phyloP scores from a whole-genome alignment of 1,140 invertebrate species.

The Bombus picipes region DNA sequence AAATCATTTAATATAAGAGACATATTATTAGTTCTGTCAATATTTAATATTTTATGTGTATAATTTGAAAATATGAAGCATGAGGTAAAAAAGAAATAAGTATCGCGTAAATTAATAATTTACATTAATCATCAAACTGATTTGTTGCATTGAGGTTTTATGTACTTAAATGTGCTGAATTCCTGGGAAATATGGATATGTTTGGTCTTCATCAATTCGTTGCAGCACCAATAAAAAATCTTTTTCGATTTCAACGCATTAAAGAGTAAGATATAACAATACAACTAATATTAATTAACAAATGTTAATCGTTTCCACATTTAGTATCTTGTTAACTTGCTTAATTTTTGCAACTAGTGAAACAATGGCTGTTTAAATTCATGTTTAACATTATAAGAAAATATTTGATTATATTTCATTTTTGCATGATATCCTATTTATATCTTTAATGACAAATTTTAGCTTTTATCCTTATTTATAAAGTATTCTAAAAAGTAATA shows the following conservation, averaged over 20 bases:
- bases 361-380: slow-evolving; percentile 29
- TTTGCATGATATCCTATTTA: slow-evolving; percentile 9
- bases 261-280: slow-evolving; percentile 76
- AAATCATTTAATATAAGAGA: background rate
- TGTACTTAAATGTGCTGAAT: background rate
- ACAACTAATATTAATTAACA: slow-evolving; percentile 41
- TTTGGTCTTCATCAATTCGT: slow-evolving; percentile 75
- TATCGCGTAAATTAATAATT: background rate
- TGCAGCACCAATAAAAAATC: slow-evolving; percentile 76
- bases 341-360: slow-evolving; percentile 36
- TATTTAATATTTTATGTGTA: background rate
- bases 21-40: background rate
- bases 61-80: background rate
- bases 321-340: slow-evolving; percentile 8
- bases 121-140: background rate
- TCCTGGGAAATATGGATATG: slow-evolving; percentile 72
- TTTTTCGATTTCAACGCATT: slow-evolving; percentile 76
- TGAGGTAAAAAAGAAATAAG: slow-evolving; percentile 3
- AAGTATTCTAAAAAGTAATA: background rate
- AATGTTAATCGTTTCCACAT: slow-evolving; percentile 7
- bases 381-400: slow-evolving; percentile 24
- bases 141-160: background rate
- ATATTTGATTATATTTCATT: slow-evolving; percentile 5
- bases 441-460: background rate
- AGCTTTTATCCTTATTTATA: slow-evolving; percentile 7